A percentile compares a stretch with the other conserved stretches of the same genome.
These are phyloP conservation scores for Scaptomyza hsui DNA, from an alignment of 1,140 invertebrate species.

Conservation along the genomic window DNA sequence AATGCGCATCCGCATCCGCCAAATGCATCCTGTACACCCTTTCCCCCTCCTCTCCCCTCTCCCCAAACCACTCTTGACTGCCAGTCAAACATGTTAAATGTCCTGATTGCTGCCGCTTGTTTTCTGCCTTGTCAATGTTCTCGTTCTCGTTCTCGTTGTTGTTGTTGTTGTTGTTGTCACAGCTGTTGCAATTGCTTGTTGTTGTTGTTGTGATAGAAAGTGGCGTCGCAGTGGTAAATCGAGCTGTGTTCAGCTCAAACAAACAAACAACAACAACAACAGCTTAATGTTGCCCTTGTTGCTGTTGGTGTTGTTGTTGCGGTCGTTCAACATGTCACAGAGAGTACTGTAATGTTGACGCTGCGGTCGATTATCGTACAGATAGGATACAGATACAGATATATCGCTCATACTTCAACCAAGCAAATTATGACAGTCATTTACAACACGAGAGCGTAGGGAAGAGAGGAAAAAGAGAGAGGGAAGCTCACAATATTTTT, in stretches of 20 bases:
- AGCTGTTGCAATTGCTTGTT: conserved; percentile 6
- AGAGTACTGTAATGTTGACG: conserved; percentile 57
- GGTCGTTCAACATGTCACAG: conserved; percentile 33
- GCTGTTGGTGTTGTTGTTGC: conserved; percentile 18
- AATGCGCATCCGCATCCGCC: conserved; percentile 68
- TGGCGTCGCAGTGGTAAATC: conserved; percentile 71
- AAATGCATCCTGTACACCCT: neutral
- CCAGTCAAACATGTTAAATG: conserved; percentile 78
- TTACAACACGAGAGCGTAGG: conserved; percentile 15
- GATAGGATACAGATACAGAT: conserved; percentile 67
- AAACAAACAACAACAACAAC: conserved; percentile 23
- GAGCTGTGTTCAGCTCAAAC: conserved; percentile 47
- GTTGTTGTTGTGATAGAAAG: conserved; percentile 75
- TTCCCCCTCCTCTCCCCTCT: neutral
- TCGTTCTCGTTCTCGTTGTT: neutral
- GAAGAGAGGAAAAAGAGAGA: neutral
- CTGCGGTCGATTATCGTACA: conserved; percentile 72
- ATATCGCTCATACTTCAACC: conserved; percentile 21
- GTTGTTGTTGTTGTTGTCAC: conserved; percentile 13
- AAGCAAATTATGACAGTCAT: conserved; percentile 44
- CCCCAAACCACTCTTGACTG: conserved; percentile 33
- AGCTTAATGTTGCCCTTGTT: conserved; percentile 22
- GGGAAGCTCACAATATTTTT: no score
- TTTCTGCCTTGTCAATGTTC: neutral
- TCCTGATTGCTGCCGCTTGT: conserved; percentile 31